phyloP scores from a whole-genome alignment of 1,140 invertebrate species.

The Armadillidium nasatum region DNA sequence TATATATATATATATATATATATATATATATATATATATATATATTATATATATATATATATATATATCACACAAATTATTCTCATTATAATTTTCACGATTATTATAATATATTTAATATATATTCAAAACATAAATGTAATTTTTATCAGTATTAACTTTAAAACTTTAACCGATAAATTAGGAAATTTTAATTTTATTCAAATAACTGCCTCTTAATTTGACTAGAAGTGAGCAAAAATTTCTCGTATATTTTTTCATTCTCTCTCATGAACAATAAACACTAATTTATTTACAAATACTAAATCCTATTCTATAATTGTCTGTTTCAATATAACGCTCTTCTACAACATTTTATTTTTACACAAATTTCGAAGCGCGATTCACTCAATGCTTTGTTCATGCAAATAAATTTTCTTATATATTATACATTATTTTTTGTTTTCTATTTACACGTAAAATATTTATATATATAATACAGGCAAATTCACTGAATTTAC shows the following conservation, averaged over 20 bases:
- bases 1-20: too few relatives aligned
- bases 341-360: not conserved
- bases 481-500: not conserved
- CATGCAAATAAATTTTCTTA: conserved; percentile 16
- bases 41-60: too few relatives aligned
- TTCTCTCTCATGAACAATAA: too few relatives aligned
- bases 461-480: not conserved
- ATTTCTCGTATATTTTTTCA: not conserved
- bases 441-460: not conserved
- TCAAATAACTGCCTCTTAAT: conserved; percentile 23
- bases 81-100: too few relatives aligned
- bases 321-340: not conserved
- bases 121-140: too few relatives aligned
- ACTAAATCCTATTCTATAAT: not conserved
- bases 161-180: not conserved
- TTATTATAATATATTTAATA: too few relatives aligned
- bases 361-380: conserved; percentile 17
- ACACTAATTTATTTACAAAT: not conserved
- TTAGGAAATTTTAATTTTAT: not conserved
- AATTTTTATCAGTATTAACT: too few relatives aligned
- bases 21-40: too few relatives aligned
- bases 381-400: conserved; percentile 31
- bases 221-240: conserved; percentile 12
- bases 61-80: too few relatives aligned
- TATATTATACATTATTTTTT: not conserved